Evolutionary conservation across 2,113 vertebrate genomes (phyloP), one percentile per base, ranked within the genome.

Genomic region (Poeciliopsis turrubarensis): DNA sequence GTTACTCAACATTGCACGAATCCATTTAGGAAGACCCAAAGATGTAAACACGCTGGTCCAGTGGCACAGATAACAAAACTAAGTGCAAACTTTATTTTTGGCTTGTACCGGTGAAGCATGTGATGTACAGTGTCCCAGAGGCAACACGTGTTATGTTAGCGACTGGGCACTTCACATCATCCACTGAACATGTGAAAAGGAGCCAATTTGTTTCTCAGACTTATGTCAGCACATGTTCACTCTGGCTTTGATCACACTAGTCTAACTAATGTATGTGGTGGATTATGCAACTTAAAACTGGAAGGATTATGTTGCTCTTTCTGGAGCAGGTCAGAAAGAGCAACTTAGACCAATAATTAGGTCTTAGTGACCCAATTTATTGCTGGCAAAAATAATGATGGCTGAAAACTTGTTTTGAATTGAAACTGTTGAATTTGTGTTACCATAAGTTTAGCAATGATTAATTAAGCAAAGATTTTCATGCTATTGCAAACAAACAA

Each of bases 231-330:
- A 31, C 31, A 29, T 72, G 68, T 81, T 84, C 61, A 39, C 54
- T 60, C 4, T 68, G 15, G 51, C 77, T 87, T 86, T 91, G 87
- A 91, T 87, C 89, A 82, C 30, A 47, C 32, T 78, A 80, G 82
- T 75, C 67, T 3, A 73, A 39, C 78, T 22, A 65, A 74, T 34
- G 47, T 54, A 65, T 37, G 39, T 39, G 51, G 30, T 5, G 80
- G 78, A 89, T 85, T 89, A 85, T 29, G 30, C 0, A 0, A 65
- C 27, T 78, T 80, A 61, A 71, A 84, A 82, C 51, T 72, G 30
- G 77, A 29, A 71, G 81, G 73, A 88, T 87, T 82, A 80, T 64
- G 25, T 41, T 51, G 51, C 79, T 51, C 37, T 65, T 41, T 47
- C 0, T 65, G 31, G 32, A 34, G 32, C 51, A 4, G 41, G 39